phyloP scores from a whole-genome alignment of 1,140 invertebrate species.

The Drosophila sp. region DNA sequence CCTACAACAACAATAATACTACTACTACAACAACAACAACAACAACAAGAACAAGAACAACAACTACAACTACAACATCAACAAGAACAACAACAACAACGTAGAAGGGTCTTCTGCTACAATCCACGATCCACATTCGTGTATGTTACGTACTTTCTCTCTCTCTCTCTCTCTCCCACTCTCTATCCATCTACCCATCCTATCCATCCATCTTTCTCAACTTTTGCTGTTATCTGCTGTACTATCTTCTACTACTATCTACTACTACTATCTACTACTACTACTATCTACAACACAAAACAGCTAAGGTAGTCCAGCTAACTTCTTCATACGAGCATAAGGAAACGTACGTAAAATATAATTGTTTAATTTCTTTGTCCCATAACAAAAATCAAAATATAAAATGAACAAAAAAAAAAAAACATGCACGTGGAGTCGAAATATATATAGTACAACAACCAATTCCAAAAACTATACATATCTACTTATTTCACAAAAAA shows the following conservation, averaged over 20 bases:
- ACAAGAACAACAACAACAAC: constrained; percentile 38
- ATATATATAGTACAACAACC: constrained; percentile 8
- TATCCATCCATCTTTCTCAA: not conserved
- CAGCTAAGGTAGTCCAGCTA: constrained; percentile 31
- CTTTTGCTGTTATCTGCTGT: constrained; percentile 26
- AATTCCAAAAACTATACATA: not conserved
- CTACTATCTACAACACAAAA: constrained; percentile 49
- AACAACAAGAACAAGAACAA: constrained; percentile 18
- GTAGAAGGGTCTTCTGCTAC: constrained; percentile 42
- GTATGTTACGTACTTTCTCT: constrained; percentile 40
- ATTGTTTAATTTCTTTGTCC: constrained; percentile 28
- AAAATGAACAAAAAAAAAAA: constrained; percentile 23
- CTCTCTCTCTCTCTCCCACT: constrained; percentile 11
- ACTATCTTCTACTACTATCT: constrained; percentile 40
- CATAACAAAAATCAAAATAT: constrained; percentile 6
- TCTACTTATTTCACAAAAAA: constrained; percentile 1
- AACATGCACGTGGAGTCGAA: constrained; percentile 33
- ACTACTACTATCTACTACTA: constrained; percentile 33
- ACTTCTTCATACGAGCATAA: constrained; percentile 56
- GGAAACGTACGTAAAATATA: constrained; percentile 62
- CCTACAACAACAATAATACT: constrained; percentile 2
- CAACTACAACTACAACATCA: constrained; percentile 23
- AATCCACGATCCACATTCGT: constrained; percentile 31
- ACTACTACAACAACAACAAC: constrained; percentile 6
- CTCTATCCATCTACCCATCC: constrained; percentile 16